Percentiles rank a stretch among this genome's conserved stretches.
These are phyloP conservation scores for Criorhina ranunculi DNA, from an alignment of 2,888 invertebrate species.

Conservation along the genomic window DNA sequence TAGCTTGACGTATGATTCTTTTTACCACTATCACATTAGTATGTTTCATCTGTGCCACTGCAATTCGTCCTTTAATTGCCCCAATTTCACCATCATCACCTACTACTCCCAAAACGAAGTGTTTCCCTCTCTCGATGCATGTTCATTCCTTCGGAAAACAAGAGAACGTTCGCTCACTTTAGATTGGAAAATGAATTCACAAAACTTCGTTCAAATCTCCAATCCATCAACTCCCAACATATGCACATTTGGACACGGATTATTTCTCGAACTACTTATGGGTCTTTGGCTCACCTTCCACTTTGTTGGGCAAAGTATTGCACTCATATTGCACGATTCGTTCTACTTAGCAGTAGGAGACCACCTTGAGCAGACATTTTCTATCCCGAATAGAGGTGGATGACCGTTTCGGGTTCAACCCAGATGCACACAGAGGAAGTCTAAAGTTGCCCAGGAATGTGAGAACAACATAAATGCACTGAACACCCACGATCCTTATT, in stretches of 20 bases:
- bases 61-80: not conserved
- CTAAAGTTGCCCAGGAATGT: not conserved
- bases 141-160: too few relatives aligned
- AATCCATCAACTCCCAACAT: too few relatives aligned
- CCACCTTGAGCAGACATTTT: conserved; percentile 13
- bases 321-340: conserved; percentile 38
- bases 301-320: not conserved
- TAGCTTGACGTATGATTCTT: too few relatives aligned
- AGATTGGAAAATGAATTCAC: not conserved
- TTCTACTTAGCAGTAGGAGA: conserved; percentile 10
- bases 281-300: not conserved
- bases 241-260: not conserved
- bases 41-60: too few relatives aligned
- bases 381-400: not conserved
- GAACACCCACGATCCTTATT: too few relatives aligned
- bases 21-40: too few relatives aligned
- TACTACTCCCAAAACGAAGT: not conserved
- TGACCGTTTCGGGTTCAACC: conserved; percentile 7
- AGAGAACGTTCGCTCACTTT: too few relatives aligned
- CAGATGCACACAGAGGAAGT: conserved; percentile 33
- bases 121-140: not conserved
- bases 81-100: not conserved
- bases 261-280: not conserved
- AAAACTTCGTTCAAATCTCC: not conserved
- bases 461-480: not conserved